A percentile compares a stretch with the other conserved stretches of the same genome.
Conservation (phyloP, 2,888 invertebrate genomes). For the Branchipolynoe longqiensis region DNA sequence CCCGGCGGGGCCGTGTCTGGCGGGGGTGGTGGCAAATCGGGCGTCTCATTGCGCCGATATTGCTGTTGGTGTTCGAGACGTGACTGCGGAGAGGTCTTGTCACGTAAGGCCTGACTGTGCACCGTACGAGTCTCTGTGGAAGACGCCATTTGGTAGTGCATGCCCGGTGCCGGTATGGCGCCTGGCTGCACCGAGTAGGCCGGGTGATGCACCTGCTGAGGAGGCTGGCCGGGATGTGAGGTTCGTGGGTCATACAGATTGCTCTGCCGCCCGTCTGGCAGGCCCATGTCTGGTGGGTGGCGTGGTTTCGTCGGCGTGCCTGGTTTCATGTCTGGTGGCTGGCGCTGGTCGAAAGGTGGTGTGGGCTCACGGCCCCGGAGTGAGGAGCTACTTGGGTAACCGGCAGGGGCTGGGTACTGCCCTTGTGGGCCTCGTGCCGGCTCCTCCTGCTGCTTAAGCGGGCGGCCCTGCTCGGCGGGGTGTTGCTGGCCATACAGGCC, state of each 20-base stretch:
- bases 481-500: background rate
- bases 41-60: conserved; percentile 5
- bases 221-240: conserved; percentile 72
- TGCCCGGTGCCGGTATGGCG: conserved; percentile 12
- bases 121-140: conserved; percentile 3
- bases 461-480: background rate
- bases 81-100: background rate
- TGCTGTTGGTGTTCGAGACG: conserved; percentile 39
- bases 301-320: conserved; percentile 40
- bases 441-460: conserved; percentile 69
- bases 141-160: background rate
- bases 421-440: conserved; percentile 76
- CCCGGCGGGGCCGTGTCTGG: conserved; percentile 72
- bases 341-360: conserved; percentile 75
- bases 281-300: conserved; percentile 68
- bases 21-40: conserved; percentile 47
- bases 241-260: conserved; percentile 66
- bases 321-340: conserved; percentile 70
- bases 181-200: conserved; percentile 14
- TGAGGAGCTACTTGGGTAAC: conserved; percentile 77
- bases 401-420: conserved; percentile 73
- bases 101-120: conserved; percentile 5
- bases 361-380: conserved; percentile 72
- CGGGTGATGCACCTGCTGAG: conserved; percentile 64
- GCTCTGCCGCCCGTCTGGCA: conserved; percentile 1